Conservation (phyloP, 2,888 invertebrate genomes). For the Dione juno region DNA sequence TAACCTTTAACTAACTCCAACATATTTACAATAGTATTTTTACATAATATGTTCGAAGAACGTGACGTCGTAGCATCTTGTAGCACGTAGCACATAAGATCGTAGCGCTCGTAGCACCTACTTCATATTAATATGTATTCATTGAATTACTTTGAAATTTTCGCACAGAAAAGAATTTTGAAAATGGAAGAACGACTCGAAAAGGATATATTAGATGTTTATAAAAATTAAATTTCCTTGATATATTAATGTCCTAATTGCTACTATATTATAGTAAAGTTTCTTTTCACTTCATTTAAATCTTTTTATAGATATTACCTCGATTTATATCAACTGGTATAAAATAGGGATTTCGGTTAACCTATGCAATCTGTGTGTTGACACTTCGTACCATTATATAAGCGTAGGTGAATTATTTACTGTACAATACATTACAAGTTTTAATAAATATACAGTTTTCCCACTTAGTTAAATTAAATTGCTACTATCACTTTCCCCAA, state of each 20-base stretch:
- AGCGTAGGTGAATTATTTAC: no score
- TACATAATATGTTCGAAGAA: neutral
- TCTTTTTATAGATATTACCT: no score
- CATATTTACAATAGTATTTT: conserved; percentile 6
- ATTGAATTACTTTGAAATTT: neutral
- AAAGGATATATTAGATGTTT: neutral
- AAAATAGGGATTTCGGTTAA: neutral
- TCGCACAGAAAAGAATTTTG: neutral
- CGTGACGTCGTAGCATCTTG: neutral
- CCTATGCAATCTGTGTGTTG: no score
- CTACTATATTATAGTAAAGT: no score
- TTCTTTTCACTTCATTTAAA: no score
- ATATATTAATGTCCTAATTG: no score
- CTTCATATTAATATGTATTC: neutral
- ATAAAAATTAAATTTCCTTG: no score
- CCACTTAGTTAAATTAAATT: neutral
- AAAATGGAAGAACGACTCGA: neutral
- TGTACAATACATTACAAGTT: neutral
- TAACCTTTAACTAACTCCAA: neutral
- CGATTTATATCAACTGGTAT: no score
- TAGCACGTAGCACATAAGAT: conserved; percentile 25
- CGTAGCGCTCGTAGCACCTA: conserved; percentile 25
- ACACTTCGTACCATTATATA: no score
- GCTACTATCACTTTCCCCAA: neutral
- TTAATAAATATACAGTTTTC: neutral